Base-by-base conservation (phyloP, 64 coral and sea anemone species). In the Dendronephthya gigantea region DNA sequence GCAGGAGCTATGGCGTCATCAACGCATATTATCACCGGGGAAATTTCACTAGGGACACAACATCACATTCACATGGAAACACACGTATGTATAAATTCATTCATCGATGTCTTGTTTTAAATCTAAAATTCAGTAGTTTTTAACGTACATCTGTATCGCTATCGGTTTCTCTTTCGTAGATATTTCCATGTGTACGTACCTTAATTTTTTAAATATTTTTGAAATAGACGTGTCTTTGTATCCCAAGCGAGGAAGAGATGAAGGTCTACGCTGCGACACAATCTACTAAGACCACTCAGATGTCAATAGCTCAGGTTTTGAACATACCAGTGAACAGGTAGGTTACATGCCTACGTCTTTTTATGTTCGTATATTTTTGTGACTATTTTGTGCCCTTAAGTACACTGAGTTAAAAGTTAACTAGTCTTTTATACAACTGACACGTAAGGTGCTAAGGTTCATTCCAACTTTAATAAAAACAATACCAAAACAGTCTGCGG, bases 51-150 rank as follows among this genome's bases (percentile, higher is more conserved):
- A 45, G 93, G 81, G 87, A 86, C 85, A 1, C 93, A 96, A 36
- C 90, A 96, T 35, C 90, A 96, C 82, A 84, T 92, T 85, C 90
- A 96, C 34, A 90, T 96, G 93, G 93, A 96, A 87, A 96, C 90
- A 28, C 93, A 96, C 87, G 93, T 96, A 33, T 33, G 22, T 35
- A 49, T 29, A 86, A 92, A 25, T 88, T 92, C 72, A 85, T 92
- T 86, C 90, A 92, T 38, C 87, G 49, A 59, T 47, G 37, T 31
- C 28, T 27, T 35, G 22, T 52, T 36, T 31, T 35, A 29, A 25
- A 36, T 39, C 9, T 36, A n/a, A n/a, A n/a, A n/a, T n/a, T n/a
- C n/a, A n/a, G n/a, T n/a, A n/a, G n/a, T n/a, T n/a, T n/a, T n/a
- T n/a, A n/a, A n/a, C n/a, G n/a, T 9, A 28, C 66, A 25, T 81